A percentile compares a stretch with the other conserved stretches of the same genome.
Conservation (phyloP, 2,113 vertebrate species). For the Centropristis striata region DNA sequence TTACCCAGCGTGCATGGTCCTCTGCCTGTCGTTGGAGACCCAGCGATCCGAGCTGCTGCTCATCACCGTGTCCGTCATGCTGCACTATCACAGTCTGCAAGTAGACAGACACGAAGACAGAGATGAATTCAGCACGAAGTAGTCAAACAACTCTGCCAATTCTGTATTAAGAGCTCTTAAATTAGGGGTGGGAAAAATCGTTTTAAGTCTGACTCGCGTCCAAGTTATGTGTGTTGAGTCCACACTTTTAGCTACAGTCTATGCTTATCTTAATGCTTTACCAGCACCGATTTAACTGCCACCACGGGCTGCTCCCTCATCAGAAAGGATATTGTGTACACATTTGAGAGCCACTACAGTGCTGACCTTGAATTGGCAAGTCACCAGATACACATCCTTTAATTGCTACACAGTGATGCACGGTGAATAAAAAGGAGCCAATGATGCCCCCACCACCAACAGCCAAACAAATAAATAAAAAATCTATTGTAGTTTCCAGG, state of each 20-base stretch:
- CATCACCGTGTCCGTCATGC: constrained; percentile 93
- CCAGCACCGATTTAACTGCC: constrained; percentile 37
- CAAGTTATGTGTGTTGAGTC: background rate
- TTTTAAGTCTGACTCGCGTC: constrained; percentile 2
- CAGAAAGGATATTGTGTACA: constrained; percentile 35
- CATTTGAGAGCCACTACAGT: constrained; percentile 16
- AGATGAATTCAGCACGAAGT: background rate
- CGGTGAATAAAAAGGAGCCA: constrained; percentile 18
- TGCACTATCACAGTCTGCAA: constrained; percentile 54
- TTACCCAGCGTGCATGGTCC: constrained; percentile 89
- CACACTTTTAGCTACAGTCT: constrained; percentile 13
- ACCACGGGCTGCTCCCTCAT: constrained; percentile 32
- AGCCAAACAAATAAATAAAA: constrained; percentile 3
- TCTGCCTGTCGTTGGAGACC: constrained; percentile 90
- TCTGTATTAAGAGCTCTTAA: background rate
- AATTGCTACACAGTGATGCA: constrained; percentile 24
- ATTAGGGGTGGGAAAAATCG: constrained; percentile 8
- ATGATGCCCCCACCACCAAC: constrained; percentile 9
- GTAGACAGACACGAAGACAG: constrained; percentile 11
- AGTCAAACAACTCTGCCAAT: background rate
- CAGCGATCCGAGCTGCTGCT: constrained; percentile 89
- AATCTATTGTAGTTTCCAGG: constrained; percentile 16
- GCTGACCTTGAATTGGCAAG: constrained; percentile 41
- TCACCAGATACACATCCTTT: constrained; percentile 40
- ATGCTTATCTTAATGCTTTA: constrained; percentile 30